These are phyloP conservation scores for Pelochelys cantorii DNA, from an alignment of 2,797 vertebrate genomes.

Conservation along the genomic window DNA sequence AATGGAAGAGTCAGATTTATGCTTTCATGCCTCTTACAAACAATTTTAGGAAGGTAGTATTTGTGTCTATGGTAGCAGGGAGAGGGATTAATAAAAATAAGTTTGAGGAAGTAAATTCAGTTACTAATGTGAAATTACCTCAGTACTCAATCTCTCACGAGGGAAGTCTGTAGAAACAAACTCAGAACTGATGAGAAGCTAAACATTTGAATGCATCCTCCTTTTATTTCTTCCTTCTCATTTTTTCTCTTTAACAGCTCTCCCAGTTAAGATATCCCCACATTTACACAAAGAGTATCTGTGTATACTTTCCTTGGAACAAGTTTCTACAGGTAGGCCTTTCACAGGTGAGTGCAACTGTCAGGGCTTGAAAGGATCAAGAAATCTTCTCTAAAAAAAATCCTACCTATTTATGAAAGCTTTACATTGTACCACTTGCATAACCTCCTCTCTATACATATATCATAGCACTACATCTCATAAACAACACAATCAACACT, in stretches of 20 bases:
- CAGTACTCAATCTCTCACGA: slow-evolving; percentile 5
- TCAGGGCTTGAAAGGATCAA: slow-evolving; percentile 39
- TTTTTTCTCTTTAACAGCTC: slow-evolving; percentile 53
- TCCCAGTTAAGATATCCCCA: slow-evolving; percentile 52
- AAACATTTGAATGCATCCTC: slow-evolving; percentile 25
- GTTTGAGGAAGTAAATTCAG: slow-evolving; percentile 29
- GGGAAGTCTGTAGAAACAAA: slow-evolving; percentile 11
- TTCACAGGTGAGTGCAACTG: slow-evolving; percentile 33
- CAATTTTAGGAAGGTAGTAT: neutral
- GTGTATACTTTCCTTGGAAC: slow-evolving; percentile 56
- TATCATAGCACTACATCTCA: neutral
- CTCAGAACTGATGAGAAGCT: slow-evolving; percentile 35
- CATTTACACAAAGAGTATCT: slow-evolving; percentile 65
- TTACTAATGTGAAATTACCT: slow-evolving; percentile 27
- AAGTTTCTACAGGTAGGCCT: slow-evolving; percentile 66
- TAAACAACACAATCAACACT: neutral
- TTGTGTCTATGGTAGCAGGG: neutral
- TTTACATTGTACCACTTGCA: neutral
- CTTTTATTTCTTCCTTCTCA: neutral
- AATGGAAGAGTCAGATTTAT: neutral
- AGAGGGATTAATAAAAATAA: neutral
- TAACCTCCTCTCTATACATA: neutral
- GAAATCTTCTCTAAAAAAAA: slow-evolving; percentile 14
- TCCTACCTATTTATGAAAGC: neutral
- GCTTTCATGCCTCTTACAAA: neutral